Base-by-base conservation (phyloP, 2,888 invertebrate species). In the Biston stratarius region DNA sequence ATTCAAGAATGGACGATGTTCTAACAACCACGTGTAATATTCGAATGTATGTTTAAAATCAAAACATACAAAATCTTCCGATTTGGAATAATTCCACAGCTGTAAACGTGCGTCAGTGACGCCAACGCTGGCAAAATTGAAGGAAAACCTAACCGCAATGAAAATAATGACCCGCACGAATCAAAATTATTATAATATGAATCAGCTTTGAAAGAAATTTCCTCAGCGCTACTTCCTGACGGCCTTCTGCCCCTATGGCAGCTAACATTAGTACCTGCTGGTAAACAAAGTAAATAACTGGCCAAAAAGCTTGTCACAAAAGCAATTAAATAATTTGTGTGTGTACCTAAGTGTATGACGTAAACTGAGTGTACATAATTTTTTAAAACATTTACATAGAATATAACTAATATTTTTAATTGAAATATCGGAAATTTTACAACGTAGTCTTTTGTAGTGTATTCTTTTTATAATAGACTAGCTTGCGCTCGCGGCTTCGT, bases 161-260 rank as follows among this genome's bases (percentile, higher is more conserved):
- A 63, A 63, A 64, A 63, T 61, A 76, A 74, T 71, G 69, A 68
- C 49, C 48, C 70, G 71, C 74, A 79, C 15, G 0, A 36, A 34
- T 71, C 24, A 57, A 70, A 67, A 33, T 71, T 33, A n/a, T n/a
- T n/a, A n/a, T n/a, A 57, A 70, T 64, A 78, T 82, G 75, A 83
- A 67, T 78, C 74, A 81, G 67, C 67, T 59, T 55, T 75, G 69
- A 72, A 76, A 77, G 80, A 80, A 80, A 81, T 81, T 80, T 77
- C 74, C 79, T 64, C 69, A 64, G 55, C 40, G 45, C 42, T 10
- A 74, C 75, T 83, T 80, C 82, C 82, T 76, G 80, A 67, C 68
- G 76, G 73, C 81, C 81, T 80, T 82, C 76, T 74, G 70, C 70
- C 73, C 72, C 73, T 67, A 78, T 80, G 67, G n/a, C 6, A 9